Base-by-base conservation (phyloP, 2,797 vertebrate species). In the Catostomus latipinnis region DNA sequence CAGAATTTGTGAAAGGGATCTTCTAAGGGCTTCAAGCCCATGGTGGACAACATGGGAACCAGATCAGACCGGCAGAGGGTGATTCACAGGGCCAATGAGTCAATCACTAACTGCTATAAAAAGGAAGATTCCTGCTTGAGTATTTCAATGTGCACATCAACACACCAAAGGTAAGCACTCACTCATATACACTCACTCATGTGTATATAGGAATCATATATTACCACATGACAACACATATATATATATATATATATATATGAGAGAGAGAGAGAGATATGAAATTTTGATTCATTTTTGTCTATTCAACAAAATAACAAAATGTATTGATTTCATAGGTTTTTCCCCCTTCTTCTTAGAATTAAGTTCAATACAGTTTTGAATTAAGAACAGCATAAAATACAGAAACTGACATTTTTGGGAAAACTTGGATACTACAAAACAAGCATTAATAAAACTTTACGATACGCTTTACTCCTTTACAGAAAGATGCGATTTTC, bases 131-230 rank as follows among this genome's bases (percentile, higher is more conserved):
- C 76, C 68, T 86, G 58, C 67, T 54, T 63, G 49, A 76, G 70
- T 53, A 63, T 71, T 76, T 76, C 62, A 65, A 86, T 69, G 14
- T 34, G 13, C 71, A 71, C 57, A 69, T 56, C 70, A 80, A 74
- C 81, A 56, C 75, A 56, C 70, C 82, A 85, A 81, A 89, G 88
- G 91, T 91, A 88, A 88, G 89, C 73, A 1, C 22, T 69, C 22
- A 72, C 49, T 78, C 12, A 74, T 54, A 74, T 60, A 72, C 72
- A 75, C 14, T 22, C 57, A 65, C 14, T 48, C 12, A 43, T 54
- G 18, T 61, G 1, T 2, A 52, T 54, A 72, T n/a, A 53, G 49
- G 60, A 54, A 56, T 53, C 13, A 11, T 52, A 45, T 6, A 53
- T 57, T 50, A 45, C 22, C 45, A 16, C 8, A 50, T 49, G 14